These are phyloP conservation scores for Piscicola geometra DNA, from an alignment of 2,888 invertebrate genomes.

Conservation along the genomic window DNA sequence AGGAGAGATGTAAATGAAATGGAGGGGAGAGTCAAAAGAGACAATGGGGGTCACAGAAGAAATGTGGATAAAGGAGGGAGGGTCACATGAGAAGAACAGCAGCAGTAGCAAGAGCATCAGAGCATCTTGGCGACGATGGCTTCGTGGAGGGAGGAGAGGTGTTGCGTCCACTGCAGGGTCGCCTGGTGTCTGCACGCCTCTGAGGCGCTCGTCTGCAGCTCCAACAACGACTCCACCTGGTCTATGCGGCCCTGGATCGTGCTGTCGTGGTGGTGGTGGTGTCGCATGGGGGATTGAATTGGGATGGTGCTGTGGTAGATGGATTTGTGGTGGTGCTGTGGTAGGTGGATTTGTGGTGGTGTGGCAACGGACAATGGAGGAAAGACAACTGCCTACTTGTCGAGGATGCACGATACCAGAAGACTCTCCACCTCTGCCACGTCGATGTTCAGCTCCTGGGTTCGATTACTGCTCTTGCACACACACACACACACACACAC, in stretches of 20 bases:
- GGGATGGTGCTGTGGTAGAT: not conserved
- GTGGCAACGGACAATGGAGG: not conserved
- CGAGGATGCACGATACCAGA: conserved; percentile 92
- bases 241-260: conserved; percentile 61
- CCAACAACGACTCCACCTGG: conserved; percentile 88
- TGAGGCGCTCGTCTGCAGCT: conserved; percentile 65
- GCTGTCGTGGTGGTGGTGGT: conserved; percentile 49
- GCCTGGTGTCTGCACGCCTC: conserved; percentile 83
- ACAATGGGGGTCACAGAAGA: not conserved
- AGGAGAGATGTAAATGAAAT: not conserved
- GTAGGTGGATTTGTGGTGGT: not conserved
- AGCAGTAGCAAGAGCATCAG: conserved; percentile 51
- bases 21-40: not conserved
- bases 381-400: conserved; percentile 71
- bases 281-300: not conserved
- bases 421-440: conserved; percentile 83
- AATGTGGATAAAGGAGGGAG: not conserved
- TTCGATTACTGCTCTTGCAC: too few species aligned
- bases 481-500: too few species aligned
- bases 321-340: not conserved
- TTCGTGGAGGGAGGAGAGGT: conserved; percentile 78
- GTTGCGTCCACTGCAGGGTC: conserved; percentile 91
- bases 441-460: conserved; percentile 57
- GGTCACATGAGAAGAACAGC: not conserved
- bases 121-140: conserved; percentile 91